Conservation (phyloP, 1,140 invertebrate genomes). For the Drosophila sturtevanti region DNA sequence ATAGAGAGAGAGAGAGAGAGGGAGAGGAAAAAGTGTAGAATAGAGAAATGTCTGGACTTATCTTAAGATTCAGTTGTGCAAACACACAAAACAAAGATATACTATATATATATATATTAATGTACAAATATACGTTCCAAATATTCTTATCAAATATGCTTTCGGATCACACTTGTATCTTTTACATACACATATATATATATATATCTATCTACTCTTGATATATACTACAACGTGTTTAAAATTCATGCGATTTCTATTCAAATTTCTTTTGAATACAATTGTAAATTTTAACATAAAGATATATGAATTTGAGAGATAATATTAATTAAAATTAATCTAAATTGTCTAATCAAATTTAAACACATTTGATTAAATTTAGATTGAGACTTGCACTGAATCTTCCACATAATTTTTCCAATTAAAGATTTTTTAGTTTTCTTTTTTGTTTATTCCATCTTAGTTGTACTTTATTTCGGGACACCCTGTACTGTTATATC, state of each 20-base stretch:
- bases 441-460: too few relatives aligned
- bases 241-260: background rate
- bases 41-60: background rate
- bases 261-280: too few relatives aligned
- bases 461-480: too few relatives aligned
- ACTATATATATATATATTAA: background rate
- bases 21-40: background rate
- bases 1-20: background rate
- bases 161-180: background rate
- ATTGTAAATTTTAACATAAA: too few relatives aligned
- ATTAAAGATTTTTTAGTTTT: too few relatives aligned
- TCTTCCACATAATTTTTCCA: too few relatives aligned
- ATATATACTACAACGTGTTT: too few relatives aligned
- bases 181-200: background rate
- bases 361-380: background rate
- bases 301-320: too few relatives aligned
- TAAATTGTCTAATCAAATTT: background rate
- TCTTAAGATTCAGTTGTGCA: background rate
- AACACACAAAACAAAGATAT: background rate
- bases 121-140: background rate
- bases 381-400: too few relatives aligned
- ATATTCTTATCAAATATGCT: slow-evolving; percentile 3
- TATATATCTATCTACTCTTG: too few relatives aligned
- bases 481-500: slow-evolving; percentile 32
- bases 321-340: too few relatives aligned